These are phyloP conservation scores for Ectemnius lituratus DNA, from an alignment of 2,888 invertebrate genomes.

Conservation along the genomic window DNA sequence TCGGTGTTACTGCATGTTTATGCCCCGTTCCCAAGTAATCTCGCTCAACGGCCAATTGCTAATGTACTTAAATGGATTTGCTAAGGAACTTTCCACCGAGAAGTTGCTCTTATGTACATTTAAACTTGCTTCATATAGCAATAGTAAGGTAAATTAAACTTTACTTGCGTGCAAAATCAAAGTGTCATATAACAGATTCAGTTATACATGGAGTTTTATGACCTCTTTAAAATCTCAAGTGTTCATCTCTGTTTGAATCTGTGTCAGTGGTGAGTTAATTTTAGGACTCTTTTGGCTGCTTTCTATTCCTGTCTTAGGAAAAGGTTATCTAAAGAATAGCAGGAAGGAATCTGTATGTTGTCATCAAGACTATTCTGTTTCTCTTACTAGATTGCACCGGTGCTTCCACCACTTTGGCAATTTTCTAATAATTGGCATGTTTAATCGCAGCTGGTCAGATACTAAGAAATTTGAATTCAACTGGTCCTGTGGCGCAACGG, in stretches of 20 bases:
- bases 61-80: too few relatives aligned
- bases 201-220: background rate
- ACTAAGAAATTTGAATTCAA: background rate
- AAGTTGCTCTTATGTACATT: too few relatives aligned
- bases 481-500: slow-evolving; percentile 59
- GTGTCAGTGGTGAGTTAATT: background rate
- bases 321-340: background rate
- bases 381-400: too few relatives aligned
- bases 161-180: too few relatives aligned
- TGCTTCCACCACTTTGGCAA: too few relatives aligned
- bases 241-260: background rate
- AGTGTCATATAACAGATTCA: too few relatives aligned
- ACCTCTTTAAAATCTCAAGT: background rate
- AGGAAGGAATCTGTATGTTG: background rate
- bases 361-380: too few relatives aligned
- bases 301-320: background rate
- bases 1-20: background rate
- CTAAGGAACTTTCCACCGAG: too few relatives aligned
- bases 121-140: too few relatives aligned
- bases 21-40: background rate
- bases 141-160: too few relatives aligned
- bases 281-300: background rate
- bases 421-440: too few relatives aligned
- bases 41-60: background rate
- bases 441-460: background rate